phyloP scores from a whole-genome alignment of 2,113 vertebrate species.

The Pionites leucogaster region DNA sequence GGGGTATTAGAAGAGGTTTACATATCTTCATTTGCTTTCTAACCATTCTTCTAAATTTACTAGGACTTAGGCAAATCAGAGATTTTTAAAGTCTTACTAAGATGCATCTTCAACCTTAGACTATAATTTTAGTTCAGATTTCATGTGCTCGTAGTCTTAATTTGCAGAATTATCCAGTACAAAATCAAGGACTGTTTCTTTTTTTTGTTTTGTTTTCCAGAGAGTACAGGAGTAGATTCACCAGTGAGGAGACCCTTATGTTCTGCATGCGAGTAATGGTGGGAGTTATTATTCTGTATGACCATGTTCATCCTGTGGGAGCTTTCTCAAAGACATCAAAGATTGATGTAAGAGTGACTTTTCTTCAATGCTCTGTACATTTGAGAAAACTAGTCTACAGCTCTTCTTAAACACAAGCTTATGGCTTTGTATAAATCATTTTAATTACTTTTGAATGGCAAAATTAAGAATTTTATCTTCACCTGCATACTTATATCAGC shows the following conservation, averaged over 20 bases:
- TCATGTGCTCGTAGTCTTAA: accelerated
- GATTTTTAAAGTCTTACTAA: background rate
- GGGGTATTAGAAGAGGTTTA: background rate
- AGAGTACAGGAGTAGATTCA: slow-evolving; percentile 94
- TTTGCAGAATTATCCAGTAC: background rate
- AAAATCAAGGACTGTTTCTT: background rate
- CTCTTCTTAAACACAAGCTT: background rate
- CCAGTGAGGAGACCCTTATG: slow-evolving; percentile 92
- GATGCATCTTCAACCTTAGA: background rate
- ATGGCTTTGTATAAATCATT: background rate
- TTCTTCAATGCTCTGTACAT: background rate
- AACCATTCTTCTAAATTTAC: background rate
- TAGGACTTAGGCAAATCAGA: background rate
- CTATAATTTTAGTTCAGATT: background rate
- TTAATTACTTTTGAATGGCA: background rate
- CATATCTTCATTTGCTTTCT: background rate
- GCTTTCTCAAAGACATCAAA: slow-evolving; percentile 98
- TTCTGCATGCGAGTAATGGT: slow-evolving; percentile 99
- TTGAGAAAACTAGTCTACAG: background rate
- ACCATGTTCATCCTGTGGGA: slow-evolving; percentile 96
- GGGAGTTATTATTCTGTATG: slow-evolving; percentile 96
- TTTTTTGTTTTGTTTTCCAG: slow-evolving; percentile 70
- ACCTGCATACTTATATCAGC: background rate
- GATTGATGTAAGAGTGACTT: slow-evolving; percentile 88
- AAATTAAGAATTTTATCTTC: background rate